A percentile compares a stretch with the other conserved stretches of the same genome.
phyloP scores from a whole-genome alignment of 2,797 vertebrate genomes.

The Muraenolepis orangiensis region DNA sequence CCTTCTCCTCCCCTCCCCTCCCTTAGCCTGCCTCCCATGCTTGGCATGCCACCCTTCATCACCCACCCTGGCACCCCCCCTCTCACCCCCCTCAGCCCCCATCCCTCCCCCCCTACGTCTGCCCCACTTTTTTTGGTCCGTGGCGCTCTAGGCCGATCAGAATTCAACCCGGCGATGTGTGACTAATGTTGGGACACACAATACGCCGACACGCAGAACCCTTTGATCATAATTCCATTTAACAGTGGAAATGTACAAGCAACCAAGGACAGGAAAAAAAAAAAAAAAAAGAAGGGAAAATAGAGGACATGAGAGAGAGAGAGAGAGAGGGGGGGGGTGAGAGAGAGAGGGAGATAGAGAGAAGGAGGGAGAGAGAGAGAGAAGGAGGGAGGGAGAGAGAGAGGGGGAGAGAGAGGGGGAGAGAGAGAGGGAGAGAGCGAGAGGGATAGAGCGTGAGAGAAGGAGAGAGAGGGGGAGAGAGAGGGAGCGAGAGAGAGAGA shows the following conservation, averaged over 20 bases:
- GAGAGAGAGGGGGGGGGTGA: conserved; percentile 28
- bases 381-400: conserved; percentile 12
- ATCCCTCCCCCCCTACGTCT: conserved; percentile 24
- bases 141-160: conserved; percentile 66
- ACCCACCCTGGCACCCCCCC: conserved; percentile 9
- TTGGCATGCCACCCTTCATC: conserved; percentile 33
- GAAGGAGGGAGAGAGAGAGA: conserved; percentile 14
- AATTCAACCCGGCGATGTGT: conserved; percentile 71
- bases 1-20: conserved; percentile 33
- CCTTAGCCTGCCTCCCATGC: conserved; percentile 48
- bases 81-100: conserved; percentile 19
- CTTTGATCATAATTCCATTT: conserved; percentile 78
- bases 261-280: neutral
- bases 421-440: conserved; percentile 10
- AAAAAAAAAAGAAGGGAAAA: neutral
- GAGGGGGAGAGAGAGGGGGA: conserved; percentile 13
- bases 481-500: conserved; percentile 56
- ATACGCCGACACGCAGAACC: conserved; percentile 58
- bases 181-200: conserved; percentile 74
- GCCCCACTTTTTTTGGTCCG: too few relatives aligned
- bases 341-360: conserved; percentile 6
- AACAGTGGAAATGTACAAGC: conserved; percentile 63
- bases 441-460: too few relatives aligned
- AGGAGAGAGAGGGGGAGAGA: neutral
- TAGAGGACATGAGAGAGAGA: conserved; percentile 53